These are phyloP conservation scores for Equus quagga DNA, from an alignment of 2,113 vertebrate genomes.

Conservation along the genomic window DNA sequence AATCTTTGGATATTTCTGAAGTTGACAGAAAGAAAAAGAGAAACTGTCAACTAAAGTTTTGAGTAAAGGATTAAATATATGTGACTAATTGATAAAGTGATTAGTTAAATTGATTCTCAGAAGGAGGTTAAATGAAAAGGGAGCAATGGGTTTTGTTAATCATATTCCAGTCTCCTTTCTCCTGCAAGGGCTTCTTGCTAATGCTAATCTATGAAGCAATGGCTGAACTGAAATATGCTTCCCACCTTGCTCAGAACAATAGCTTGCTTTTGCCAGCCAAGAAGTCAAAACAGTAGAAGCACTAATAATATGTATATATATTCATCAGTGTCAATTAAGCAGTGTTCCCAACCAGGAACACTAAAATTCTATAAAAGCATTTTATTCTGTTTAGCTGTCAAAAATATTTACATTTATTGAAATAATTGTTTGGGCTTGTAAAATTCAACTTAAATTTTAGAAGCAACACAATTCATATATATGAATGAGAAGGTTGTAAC, in stretches of 20 bases:
- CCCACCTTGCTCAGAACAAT: not conserved
- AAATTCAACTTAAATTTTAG: slow-evolving; percentile 3
- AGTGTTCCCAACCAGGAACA: not conserved
- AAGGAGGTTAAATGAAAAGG: not conserved
- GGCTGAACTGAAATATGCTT: not conserved
- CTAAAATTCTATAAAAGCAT: not conserved
- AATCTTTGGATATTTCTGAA: not conserved
- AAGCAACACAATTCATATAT: not conserved
- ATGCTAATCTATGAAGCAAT: not conserved
- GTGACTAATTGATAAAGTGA: not conserved
- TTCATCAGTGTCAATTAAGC: not conserved
- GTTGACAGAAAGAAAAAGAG: not conserved
- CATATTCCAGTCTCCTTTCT: not conserved
- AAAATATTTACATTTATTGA: slow-evolving; percentile 26
- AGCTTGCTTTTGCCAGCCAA: not conserved
- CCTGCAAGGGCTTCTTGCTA: not conserved
- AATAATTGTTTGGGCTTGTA: not conserved
- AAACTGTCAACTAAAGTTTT: not conserved
- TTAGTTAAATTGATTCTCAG: not conserved
- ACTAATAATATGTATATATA: not conserved
- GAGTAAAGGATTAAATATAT: not conserved
- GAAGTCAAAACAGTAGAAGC: not conserved
- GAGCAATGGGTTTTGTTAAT: not conserved
- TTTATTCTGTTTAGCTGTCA: not conserved
- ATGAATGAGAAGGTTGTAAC: not conserved